Percentiles rank a stretch among this genome's conserved stretches.
Evolutionary conservation across 2,113 vertebrate species (phyloP).

Genomic region (Oncorhynchus tshawytscha): DNA sequence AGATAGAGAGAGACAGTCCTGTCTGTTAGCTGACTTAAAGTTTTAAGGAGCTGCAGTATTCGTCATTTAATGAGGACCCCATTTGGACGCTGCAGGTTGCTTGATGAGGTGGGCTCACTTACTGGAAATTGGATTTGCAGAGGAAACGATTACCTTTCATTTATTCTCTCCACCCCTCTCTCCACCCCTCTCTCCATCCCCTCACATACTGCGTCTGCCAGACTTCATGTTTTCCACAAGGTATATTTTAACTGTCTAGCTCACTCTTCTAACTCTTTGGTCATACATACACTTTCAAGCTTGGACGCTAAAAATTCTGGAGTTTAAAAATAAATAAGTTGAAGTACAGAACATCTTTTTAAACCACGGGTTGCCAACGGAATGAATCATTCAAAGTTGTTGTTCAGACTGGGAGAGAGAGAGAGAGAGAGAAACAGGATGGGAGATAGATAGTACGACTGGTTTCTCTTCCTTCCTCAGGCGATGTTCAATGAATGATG

Average conservation of each 20-base stretch:
- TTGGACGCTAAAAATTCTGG: not conserved
- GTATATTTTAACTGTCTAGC: not conserved
- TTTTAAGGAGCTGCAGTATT: constrained; percentile 7
- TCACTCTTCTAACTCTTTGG: not conserved
- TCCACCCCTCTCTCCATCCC: not conserved
- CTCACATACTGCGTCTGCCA: not conserved
- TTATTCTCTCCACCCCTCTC: not conserved
- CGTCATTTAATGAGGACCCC: constrained; percentile 15
- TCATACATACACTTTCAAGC: not conserved
- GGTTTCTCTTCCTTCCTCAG: constrained; percentile 3
- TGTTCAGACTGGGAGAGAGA: constrained; percentile 20
- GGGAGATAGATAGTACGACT: constrained; percentile 16
- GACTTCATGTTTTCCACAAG: constrained; percentile 1
- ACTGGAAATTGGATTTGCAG: constrained; percentile 25
- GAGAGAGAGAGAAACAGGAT: not conserved
- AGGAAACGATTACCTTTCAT: constrained; percentile 9
- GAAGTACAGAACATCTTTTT: too few relatives aligned
- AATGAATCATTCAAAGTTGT: constrained; percentile 25
- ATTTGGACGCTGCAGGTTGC: constrained; percentile 1
- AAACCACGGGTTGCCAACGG: not conserved
- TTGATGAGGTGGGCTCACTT: constrained; percentile 14
- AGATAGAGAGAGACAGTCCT: not conserved
- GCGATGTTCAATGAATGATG: constrained; percentile 42
- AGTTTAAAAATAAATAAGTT: not conserved
- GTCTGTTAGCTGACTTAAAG: constrained; percentile 6